phyloP scores from a whole-genome alignment of 2,113 vertebrate species.

The Sapajus apella region DNA sequence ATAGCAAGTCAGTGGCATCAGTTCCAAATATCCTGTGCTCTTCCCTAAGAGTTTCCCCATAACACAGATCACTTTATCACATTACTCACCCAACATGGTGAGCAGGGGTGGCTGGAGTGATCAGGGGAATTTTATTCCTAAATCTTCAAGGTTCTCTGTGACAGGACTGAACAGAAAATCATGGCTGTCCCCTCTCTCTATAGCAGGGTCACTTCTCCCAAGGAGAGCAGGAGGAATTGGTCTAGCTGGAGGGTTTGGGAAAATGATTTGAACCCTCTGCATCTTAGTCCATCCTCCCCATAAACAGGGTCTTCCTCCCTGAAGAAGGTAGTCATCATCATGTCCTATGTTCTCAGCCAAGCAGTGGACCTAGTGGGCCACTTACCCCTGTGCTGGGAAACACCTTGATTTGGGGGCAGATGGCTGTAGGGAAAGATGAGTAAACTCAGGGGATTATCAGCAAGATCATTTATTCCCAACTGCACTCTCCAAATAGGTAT shows the following conservation, averaged over 20 bases:
- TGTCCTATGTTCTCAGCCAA: neutral
- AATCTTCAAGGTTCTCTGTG: neutral
- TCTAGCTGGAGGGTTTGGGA: neutral
- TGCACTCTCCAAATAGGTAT: neutral
- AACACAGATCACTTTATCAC: too few species aligned
- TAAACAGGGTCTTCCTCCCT: neutral
- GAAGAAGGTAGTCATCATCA: neutral
- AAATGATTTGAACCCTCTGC: neutral
- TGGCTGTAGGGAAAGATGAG: neutral
- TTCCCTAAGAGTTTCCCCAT: accelerated
- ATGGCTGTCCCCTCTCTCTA: neutral
- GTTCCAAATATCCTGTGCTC: neutral
- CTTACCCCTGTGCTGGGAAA: neutral
- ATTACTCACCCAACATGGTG: accelerated
- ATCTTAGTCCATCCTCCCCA: neutral
- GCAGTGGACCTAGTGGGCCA: neutral
- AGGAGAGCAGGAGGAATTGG: neutral
- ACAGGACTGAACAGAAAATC: neutral
- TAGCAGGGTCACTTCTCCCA: neutral
- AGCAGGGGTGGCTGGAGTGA: accelerated
- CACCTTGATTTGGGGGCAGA: neutral
- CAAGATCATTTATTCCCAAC: neutral
- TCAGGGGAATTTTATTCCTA: neutral
- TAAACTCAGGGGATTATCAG: neutral
- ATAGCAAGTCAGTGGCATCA: neutral